Evolutionary conservation across 2,797 vertebrate species (phyloP), one percentile per base, ranked within the genome.

Genomic region (Todus mexicanus): DNA sequence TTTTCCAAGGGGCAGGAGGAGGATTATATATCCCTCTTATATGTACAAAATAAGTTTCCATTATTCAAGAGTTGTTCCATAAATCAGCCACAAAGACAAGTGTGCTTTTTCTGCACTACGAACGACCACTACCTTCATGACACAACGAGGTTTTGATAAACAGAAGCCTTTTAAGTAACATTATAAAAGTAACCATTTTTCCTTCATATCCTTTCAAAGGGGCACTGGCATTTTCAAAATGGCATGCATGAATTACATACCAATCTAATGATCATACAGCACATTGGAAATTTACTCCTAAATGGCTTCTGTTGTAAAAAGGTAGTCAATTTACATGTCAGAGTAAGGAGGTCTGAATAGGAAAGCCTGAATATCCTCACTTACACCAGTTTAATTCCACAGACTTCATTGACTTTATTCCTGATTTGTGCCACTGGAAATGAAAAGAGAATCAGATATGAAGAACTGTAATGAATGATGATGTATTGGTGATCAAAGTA

Each of bases 41-140:
- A 87, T 20, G 68, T 51, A 95, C 53, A 94, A 96, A 96, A 92
- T 79, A 93, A 94, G 68, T 94, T 95, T 97, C 92, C 80, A 93
- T 94, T 92, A 94, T 95, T 94, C 95, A 93, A 94, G 79, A 79
- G 91, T 56, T 92, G 86, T 78, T 95, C 87, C 89, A 91, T 31
- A 96, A 95, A 97, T 96, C 94, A 96, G 92, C 90, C 95, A 94
- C 89, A 92, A 90, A 93, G 86, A 94, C 92, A 91, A 91, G 89
- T 31, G 59, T 94, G 92, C 69, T 95, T 96, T 97, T 95, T 84
- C 92, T 94, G 61, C 92, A 90, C 88, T 75, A 81, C 94, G 86
- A 87, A 66, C 2, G 19, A 88, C 47, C 61, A 43, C 92, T 90
- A 78, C 92, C 87, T 96, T 92, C 68, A 50, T 82, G 78, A 89